These are phyloP conservation scores for Uromys caudimaculatus DNA, from an alignment of 2,797 vertebrate genomes.

Conservation along the genomic window DNA sequence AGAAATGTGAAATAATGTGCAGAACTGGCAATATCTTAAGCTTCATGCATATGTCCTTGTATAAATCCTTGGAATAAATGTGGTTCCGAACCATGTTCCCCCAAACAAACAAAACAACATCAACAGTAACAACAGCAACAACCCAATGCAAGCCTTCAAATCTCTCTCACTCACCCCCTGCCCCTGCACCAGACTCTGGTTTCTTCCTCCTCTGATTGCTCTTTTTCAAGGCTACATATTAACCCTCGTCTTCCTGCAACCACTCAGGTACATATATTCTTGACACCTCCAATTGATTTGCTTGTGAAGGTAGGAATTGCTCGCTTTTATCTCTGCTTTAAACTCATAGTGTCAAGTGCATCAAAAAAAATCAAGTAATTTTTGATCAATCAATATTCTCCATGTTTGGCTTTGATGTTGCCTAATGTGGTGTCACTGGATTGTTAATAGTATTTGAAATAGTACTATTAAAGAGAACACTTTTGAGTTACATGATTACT, in stretches of 20 bases:
- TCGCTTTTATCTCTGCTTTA: slow-evolving; percentile 32
- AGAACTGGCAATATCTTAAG: neutral
- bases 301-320: slow-evolving; percentile 52
- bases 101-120: neutral
- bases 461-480: neutral
- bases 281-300: neutral
- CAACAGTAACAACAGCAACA: neutral
- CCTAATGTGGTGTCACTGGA: slow-evolving; percentile 5
- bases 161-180: neutral
- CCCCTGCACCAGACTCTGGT: neutral
- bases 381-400: neutral
- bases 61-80: neutral
- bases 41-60: neutral
- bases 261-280: neutral
- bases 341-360: neutral
- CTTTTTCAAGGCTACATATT: neutral
- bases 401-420: neutral
- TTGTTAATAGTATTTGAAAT: slow-evolving; percentile 12
- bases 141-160: neutral
- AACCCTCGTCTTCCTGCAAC: neutral
- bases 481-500: slow-evolving; percentile 10
- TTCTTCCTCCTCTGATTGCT: neutral
- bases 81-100: neutral
- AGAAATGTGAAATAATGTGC: neutral
- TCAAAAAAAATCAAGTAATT: neutral